phyloP scores from a whole-genome alignment of 2,888 invertebrate genomes.

The Lottia scabra region DNA sequence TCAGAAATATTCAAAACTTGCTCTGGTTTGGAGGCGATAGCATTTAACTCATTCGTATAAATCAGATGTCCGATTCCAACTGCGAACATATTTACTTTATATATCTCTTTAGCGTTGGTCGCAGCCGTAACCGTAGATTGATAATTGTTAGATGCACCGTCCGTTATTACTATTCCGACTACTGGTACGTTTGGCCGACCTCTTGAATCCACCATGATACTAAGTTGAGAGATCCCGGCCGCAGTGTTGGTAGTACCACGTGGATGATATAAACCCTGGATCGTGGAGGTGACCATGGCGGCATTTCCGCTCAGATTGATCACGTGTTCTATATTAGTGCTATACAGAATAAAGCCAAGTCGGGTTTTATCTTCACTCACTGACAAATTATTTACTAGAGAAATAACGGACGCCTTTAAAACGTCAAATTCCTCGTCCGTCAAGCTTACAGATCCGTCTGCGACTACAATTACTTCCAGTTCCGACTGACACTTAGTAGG shows the following conservation, averaged over 20 bases:
- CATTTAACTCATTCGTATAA: background rate
- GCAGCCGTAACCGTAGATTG: background rate
- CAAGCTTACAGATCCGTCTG: background rate
- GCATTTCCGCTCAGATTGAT: background rate
- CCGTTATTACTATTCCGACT: background rate
- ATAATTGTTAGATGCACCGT: background rate
- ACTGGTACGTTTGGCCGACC: background rate
- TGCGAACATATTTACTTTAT: conserved; percentile 1
- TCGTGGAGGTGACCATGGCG: background rate
- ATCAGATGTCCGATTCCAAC: background rate
- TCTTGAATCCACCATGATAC: background rate
- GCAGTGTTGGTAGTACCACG: background rate
- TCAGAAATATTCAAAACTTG: background rate
- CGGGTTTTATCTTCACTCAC: background rate
- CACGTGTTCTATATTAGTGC: background rate
- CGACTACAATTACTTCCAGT: background rate
- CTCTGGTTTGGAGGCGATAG: background rate
- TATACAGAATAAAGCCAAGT: background rate
- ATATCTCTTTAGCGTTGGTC: background rate
- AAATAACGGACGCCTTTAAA: background rate
- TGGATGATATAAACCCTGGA: background rate
- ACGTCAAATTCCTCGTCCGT: background rate
- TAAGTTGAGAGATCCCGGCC: background rate
- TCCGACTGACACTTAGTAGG: no score
- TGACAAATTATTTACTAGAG: background rate